Evolutionary conservation across 2,113 vertebrate genomes (phyloP).

Genomic region (Opisthocomus hoazin): DNA sequence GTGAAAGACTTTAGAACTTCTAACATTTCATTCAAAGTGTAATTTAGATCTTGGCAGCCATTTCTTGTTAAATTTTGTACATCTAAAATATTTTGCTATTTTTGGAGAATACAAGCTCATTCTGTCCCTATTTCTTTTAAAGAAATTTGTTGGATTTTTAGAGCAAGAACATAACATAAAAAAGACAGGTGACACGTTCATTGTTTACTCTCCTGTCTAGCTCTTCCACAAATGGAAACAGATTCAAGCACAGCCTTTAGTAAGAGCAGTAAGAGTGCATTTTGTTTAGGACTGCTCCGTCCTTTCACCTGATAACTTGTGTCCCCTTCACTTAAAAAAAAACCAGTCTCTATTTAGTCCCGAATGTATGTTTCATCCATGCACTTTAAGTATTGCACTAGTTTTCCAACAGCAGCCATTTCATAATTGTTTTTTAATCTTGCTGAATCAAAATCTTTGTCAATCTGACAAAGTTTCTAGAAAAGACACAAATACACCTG

Average conservation of each 20-base stretch:
- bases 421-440: background rate
- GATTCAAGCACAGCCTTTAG: background rate
- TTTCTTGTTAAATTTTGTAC: background rate
- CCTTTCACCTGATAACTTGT: background rate
- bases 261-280: background rate
- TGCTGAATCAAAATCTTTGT: background rate
- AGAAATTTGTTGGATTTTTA: background rate
- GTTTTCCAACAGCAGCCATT: background rate
- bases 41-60: background rate
- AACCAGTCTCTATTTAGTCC: background rate
- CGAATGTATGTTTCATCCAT: background rate
- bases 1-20: background rate
- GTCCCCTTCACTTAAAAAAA: background rate
- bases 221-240: background rate
- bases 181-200: background rate
- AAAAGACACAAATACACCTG: background rate
- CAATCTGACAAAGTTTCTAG: background rate
- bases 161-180: background rate
- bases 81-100: background rate
- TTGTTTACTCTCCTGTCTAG: background rate
- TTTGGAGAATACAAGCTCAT: background rate
- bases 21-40: background rate
- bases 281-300: background rate
- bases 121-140: background rate
- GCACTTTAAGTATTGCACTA: background rate